phyloP scores from a whole-genome alignment of 1,140 invertebrate genomes.

The Listronotus bonariensis region DNA sequence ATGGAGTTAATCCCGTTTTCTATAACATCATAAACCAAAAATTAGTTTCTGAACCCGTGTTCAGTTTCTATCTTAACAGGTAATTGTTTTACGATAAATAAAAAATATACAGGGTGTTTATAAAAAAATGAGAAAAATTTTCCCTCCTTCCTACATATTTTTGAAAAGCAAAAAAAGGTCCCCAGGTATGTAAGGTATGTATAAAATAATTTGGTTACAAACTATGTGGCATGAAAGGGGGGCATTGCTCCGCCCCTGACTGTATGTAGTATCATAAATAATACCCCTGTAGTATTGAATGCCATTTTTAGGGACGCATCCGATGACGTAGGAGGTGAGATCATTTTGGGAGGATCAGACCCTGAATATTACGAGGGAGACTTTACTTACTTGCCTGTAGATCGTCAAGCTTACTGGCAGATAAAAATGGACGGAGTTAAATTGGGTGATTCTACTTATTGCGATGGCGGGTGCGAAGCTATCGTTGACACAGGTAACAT shows the following conservation, averaged over 20 bases:
- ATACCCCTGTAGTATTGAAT: too few species aligned
- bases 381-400: slow-evolving; percentile 89
- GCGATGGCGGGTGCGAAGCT: slow-evolving; percentile 80
- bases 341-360: slow-evolving; percentile 93
- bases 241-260: too few species aligned
- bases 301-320: slow-evolving; percentile 69
- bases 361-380: slow-evolving; percentile 85
- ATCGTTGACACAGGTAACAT: slow-evolving; percentile 86
- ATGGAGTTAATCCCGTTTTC: slow-evolving; percentile 89
- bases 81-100: not conserved
- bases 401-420: slow-evolving; percentile 94
- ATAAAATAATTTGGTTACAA: too few species aligned
- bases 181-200: too few species aligned
- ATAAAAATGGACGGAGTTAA: slow-evolving; percentile 75
- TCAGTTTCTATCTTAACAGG: slow-evolving; percentile 88
- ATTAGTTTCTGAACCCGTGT: slow-evolving; percentile 77
- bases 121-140: too few species aligned
- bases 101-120: too few species aligned
- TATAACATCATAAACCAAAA: slow-evolving; percentile 91
- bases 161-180: too few species aligned
- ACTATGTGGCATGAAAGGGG: too few species aligned
- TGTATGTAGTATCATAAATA: too few species aligned
- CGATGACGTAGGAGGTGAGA: slow-evolving; percentile 81
- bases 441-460: slow-evolving; percentile 62
- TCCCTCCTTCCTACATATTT: too few species aligned